Evolutionary conservation across 2,113 vertebrate species (phyloP).

Genomic region (Mus spicilegus): DNA sequence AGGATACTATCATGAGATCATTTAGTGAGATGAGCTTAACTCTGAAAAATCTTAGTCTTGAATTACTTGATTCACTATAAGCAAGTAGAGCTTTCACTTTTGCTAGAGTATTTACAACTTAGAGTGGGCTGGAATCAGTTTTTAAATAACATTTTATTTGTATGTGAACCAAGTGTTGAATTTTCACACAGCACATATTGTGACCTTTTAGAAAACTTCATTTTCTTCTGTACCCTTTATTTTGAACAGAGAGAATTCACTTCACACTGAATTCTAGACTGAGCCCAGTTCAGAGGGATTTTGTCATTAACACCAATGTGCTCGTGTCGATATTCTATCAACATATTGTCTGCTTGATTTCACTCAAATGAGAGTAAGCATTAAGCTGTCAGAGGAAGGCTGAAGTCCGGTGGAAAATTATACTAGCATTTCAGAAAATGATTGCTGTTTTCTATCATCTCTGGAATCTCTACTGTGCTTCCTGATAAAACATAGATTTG

Average conservation of each 20-base stretch:
- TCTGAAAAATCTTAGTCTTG: neutral
- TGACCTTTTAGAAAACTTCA: neutral
- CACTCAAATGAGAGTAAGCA: neutral
- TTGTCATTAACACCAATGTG: neutral
- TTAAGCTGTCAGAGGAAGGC: neutral
- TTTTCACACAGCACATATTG: neutral
- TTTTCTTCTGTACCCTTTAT: constrained; percentile 6
- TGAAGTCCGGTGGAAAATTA: neutral
- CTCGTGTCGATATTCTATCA: neutral
- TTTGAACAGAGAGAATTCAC: neutral
- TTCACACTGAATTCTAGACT: neutral
- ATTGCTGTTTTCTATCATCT: neutral
- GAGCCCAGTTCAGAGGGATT: neutral
- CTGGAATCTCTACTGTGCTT: neutral
- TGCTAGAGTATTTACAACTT: neutral
- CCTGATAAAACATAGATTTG: neutral
- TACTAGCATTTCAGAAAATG: neutral
- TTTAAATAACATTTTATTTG: neutral
- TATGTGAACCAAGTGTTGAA: neutral
- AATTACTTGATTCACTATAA: neutral
- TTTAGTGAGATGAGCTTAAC: neutral
- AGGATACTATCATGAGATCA: neutral
- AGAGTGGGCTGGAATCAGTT: neutral
- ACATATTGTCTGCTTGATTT: neutral
- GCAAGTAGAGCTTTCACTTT: neutral